These are phyloP conservation scores for Thelaira solivaga DNA, from an alignment of 2,888 invertebrate species.

Conservation along the genomic window DNA sequence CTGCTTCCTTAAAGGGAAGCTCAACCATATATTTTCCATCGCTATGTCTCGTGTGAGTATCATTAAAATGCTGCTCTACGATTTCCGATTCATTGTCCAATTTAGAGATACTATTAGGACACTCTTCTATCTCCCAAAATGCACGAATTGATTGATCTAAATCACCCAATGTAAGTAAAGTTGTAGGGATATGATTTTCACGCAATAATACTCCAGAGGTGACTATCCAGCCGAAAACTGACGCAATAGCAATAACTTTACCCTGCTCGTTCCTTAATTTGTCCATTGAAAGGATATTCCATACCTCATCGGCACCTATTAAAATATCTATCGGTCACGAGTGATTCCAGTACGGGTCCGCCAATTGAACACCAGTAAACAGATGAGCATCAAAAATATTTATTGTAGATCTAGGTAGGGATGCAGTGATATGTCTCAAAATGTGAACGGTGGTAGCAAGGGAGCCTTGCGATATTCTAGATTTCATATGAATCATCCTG, in stretches of 20 bases:
- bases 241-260: neutral
- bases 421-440: too few species aligned
- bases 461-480: neutral
- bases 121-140: constrained; percentile 28
- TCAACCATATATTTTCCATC: constrained; percentile 2
- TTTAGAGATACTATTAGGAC: neutral
- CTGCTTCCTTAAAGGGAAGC: constrained; percentile 1
- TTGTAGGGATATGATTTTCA: neutral
- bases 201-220: neutral
- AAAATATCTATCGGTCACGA: neutral
- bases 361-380: neutral
- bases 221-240: constrained; percentile 20
- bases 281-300: neutral
- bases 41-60: neutral
- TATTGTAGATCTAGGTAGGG: too few species aligned
- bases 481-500: neutral
- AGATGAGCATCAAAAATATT: too few species aligned
- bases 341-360: neutral
- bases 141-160: constrained; percentile 6
- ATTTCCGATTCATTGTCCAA: neutral
- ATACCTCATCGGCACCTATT: neutral
- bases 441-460: too few species aligned
- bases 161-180: neutral
- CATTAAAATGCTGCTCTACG: constrained; percentile 13
- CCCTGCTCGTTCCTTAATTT: neutral